Evolutionary conservation across 2,113 vertebrate species (phyloP).

Genomic region (Alouatta palliata): DNA sequence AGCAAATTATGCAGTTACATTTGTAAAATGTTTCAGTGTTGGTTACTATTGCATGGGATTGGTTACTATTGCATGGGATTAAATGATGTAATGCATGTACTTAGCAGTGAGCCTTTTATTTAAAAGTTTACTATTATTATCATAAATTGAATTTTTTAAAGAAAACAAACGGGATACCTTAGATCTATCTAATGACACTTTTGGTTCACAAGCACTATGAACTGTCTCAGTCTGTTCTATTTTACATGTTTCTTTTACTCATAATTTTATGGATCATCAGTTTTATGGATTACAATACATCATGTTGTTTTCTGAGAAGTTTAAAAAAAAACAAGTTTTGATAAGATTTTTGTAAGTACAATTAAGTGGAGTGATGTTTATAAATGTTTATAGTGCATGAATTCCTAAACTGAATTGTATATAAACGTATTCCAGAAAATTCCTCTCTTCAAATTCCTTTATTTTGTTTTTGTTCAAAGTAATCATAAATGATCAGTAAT

Average conservation of each 20-base stretch:
- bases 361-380: not conserved
- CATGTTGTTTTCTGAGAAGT: not conserved
- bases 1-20: not conserved
- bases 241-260: not conserved
- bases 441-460: not conserved
- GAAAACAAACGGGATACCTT: not conserved
- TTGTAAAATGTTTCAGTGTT: not conserved
- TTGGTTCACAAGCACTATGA: not conserved
- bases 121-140: not conserved
- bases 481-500: slow-evolving; percentile 47
- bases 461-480: slow-evolving; percentile 31
- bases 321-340: not conserved
- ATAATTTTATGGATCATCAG: not conserved
- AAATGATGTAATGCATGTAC: not conserved
- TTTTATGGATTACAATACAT: not conserved
- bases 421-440: not conserved
- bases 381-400: not conserved
- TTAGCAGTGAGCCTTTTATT: not conserved
- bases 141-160: not conserved
- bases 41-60: not conserved
- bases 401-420: not conserved
- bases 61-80: not conserved
- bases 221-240: not conserved
- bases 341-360: not conserved
- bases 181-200: not conserved